These are phyloP conservation scores for Cyclina sinensis DNA, from an alignment of 1,140 invertebrate species.

Conservation along the genomic window DNA sequence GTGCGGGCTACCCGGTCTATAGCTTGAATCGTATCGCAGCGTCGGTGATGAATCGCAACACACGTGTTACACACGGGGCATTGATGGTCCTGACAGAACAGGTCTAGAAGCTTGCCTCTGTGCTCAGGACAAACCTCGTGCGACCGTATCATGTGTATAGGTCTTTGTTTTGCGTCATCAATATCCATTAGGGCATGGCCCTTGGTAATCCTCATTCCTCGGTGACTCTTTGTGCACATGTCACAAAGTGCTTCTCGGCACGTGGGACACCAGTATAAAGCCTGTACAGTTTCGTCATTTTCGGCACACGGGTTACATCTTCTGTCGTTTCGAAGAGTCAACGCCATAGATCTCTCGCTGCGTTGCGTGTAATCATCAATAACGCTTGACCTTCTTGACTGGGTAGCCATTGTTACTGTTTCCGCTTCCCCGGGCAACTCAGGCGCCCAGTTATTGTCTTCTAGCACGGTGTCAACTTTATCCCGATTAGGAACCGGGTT, in stretches of 20 bases:
- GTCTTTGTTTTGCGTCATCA: conserved; percentile 35
- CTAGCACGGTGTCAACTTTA: not conserved
- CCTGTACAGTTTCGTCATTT: conserved; percentile 40
- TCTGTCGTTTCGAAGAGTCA: conserved; percentile 34
- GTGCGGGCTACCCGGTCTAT: conserved; percentile 12
- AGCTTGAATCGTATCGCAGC: conserved; percentile 52
- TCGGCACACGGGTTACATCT: conserved; percentile 50
- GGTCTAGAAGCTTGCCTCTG: conserved; percentile 49
- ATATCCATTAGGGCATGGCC: conserved; percentile 58
- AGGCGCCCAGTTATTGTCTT: not conserved
- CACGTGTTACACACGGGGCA: conserved; percentile 51
- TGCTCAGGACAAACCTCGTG: conserved; percentile 62
- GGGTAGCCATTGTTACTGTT: not conserved
- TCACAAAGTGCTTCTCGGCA: conserved; percentile 60
- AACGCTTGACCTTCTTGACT: conserved; percentile 27
- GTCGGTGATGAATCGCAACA: conserved; percentile 40
- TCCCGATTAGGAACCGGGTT: conserved; percentile 32
- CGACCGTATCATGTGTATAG: conserved; percentile 30
- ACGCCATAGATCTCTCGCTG: conserved; percentile 22
- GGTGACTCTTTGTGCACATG: conserved; percentile 62
- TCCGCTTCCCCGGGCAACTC: not conserved
- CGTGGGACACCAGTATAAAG: conserved; percentile 63
- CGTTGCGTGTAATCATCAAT: conserved; percentile 9
- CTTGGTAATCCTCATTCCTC: conserved; percentile 63
- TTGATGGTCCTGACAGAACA: conserved; percentile 64